Percentiles rank a stretch among this genome's conserved stretches.
phyloP scores from a whole-genome alignment of 1,140 invertebrate species.

The Chrysomallon squamiferum region DNA sequence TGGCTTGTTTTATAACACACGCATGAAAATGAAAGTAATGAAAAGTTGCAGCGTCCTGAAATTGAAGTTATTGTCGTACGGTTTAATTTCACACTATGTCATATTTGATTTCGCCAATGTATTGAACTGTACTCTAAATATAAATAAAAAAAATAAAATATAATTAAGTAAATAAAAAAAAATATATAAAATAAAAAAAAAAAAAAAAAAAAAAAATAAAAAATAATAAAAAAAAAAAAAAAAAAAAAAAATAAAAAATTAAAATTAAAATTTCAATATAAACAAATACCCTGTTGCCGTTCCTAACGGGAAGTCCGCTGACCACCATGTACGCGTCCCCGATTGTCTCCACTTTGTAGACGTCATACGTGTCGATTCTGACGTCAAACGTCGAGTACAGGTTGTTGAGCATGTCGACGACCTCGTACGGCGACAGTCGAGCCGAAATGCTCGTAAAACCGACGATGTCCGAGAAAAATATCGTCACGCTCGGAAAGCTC shows the following conservation, averaged over 20 bases:
- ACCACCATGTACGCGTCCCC: conserved; percentile 60
- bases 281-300: conserved; percentile 32
- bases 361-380: conserved; percentile 53
- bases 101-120: too few relatives aligned
- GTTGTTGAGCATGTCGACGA: conserved; percentile 63
- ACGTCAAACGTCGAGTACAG: conserved; percentile 50
- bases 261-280: not conserved
- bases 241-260: not conserved
- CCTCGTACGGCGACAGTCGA: conserved; percentile 79
- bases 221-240: conserved; percentile 1
- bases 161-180: not conserved
- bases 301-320: conserved; percentile 39
- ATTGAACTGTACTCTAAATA: too few relatives aligned
- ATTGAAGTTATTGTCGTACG: too few relatives aligned
- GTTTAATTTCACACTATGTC: too few relatives aligned
- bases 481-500: conserved; percentile 64
- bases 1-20: too few relatives aligned
- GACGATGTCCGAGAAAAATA: conserved; percentile 85
- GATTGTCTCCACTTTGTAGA: conserved; percentile 60
- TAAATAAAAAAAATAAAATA: too few relatives aligned
- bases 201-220: conserved; percentile 59
- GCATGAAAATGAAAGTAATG: too few relatives aligned
- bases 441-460: conserved; percentile 80
- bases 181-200: conserved; percentile 18
- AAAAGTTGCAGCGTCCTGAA: too few relatives aligned